These are phyloP conservation scores for Agrilus cyanescens DNA, from an alignment of 2,888 invertebrate species.

Conservation along the genomic window DNA sequence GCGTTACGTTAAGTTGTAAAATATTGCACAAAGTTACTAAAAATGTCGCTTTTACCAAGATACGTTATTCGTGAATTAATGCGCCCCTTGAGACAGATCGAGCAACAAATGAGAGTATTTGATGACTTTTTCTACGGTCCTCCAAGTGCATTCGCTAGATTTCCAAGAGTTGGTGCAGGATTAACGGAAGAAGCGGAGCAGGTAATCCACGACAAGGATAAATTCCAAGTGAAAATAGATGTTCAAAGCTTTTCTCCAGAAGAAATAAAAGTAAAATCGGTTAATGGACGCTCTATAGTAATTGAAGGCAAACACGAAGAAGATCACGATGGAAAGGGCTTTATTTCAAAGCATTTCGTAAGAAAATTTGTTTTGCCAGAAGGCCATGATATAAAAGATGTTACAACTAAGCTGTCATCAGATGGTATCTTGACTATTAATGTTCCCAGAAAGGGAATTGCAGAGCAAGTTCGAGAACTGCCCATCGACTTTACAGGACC, in stretches of 20 bases:
- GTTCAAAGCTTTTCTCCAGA: constrained; percentile 13
- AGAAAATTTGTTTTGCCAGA: constrained; percentile 64
- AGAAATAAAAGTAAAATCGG: constrained; percentile 15
- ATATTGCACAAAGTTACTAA: constrained; percentile 6
- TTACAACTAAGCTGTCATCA: constrained; percentile 62
- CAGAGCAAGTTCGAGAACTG: constrained; percentile 32
- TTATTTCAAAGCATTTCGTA: constrained; percentile 63
- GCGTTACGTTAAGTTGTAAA: not conserved
- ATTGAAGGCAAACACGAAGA: constrained; percentile 15
- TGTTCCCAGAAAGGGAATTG: constrained; percentile 41
- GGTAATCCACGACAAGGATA: constrained; percentile 50
- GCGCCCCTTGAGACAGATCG: constrained; percentile 22
- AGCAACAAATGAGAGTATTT: constrained; percentile 22
- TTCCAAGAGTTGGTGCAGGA: constrained; percentile 9
- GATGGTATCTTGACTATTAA: constrained; percentile 63
- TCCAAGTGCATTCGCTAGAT: constrained; percentile 3
- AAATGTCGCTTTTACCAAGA: constrained; percentile 21
- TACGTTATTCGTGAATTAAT: constrained; percentile 21
- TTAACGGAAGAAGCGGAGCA: constrained; percentile 30
- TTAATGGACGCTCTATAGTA: constrained; percentile 11
- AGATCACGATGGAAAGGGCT: constrained; percentile 22
- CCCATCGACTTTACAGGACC: constrained; percentile 34
- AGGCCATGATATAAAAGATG: constrained; percentile 60
- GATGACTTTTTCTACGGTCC: constrained; percentile 16
- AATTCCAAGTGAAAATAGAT: constrained; percentile 33